A percentile compares a stretch with the other conserved stretches of the same genome.
These are phyloP conservation scores for Peromyscus aztecus DNA, from an alignment of 2,797 vertebrate species.

Conservation along the genomic window DNA sequence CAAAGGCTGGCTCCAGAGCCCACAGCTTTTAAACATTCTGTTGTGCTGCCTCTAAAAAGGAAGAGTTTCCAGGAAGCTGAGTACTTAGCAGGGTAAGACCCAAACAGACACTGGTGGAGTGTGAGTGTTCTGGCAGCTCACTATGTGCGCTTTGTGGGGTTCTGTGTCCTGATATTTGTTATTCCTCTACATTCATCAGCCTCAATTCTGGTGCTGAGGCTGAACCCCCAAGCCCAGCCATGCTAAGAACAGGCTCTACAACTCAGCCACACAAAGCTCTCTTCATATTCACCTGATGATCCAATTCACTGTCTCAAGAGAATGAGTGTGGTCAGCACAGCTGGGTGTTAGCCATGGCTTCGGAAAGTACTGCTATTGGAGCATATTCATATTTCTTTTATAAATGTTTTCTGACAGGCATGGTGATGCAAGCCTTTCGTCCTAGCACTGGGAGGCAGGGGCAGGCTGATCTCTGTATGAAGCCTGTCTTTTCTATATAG, in stretches of 20 bases:
- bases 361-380: background rate
- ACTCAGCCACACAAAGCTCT: background rate
- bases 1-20: background rate
- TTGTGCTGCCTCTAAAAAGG: background rate
- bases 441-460: background rate
- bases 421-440: background rate
- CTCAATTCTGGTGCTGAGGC: background rate
- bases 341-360: background rate
- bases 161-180: background rate
- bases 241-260: background rate
- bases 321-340: fast-evolving
- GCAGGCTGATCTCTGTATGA: background rate
- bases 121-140: background rate
- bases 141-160: background rate
- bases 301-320: background rate
- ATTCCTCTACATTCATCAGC: background rate
- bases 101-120: background rate
- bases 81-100: background rate
- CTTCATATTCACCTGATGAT: background rate
- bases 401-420: background rate
- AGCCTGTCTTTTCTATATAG: background rate
- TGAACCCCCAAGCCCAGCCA: background rate
- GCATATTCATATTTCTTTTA: background rate
- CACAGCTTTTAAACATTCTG: background rate
- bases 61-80: background rate